Conservation (phyloP, 2,113 vertebrate species). For the Ctenodactylus gundi region DNA sequence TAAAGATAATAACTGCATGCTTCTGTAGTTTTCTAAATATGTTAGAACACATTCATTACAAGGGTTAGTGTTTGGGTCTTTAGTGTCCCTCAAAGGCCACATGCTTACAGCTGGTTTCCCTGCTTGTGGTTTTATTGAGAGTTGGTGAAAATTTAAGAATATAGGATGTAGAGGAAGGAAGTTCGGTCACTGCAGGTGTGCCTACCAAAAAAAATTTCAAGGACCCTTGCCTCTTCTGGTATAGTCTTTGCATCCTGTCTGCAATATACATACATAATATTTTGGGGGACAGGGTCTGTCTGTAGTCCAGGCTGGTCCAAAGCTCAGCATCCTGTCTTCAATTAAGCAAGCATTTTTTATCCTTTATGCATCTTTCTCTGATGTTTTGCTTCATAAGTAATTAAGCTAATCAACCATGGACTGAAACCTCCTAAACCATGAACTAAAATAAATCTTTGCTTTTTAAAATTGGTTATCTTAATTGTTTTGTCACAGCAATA, state of each 20-base stretch:
- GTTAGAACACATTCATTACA: background rate
- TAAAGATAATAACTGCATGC: background rate
- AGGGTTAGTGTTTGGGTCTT: background rate
- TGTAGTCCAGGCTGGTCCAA: too few relatives aligned
- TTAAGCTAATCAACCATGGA: background rate
- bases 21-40: background rate
- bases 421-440: background rate
- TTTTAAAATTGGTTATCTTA: background rate
- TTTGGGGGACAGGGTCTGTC: too few relatives aligned
- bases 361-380: too few relatives aligned
- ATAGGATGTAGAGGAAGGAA: background rate
- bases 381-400: background rate
- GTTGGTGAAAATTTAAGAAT: too few relatives aligned
- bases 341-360: too few relatives aligned
- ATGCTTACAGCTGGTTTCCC: rapidly evolving
- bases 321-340: too few relatives aligned
- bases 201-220: rapidly evolving
- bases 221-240: background rate
- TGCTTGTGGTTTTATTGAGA: too few relatives aligned
- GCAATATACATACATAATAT: too few relatives aligned
- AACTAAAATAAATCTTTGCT: background rate
- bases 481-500: background rate
- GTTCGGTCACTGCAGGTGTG: background rate
- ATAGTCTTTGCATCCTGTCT: too few relatives aligned
- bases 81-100: background rate